phyloP scores from a whole-genome alignment of 2,888 invertebrate species.

The Eupithecia abbreviata region DNA sequence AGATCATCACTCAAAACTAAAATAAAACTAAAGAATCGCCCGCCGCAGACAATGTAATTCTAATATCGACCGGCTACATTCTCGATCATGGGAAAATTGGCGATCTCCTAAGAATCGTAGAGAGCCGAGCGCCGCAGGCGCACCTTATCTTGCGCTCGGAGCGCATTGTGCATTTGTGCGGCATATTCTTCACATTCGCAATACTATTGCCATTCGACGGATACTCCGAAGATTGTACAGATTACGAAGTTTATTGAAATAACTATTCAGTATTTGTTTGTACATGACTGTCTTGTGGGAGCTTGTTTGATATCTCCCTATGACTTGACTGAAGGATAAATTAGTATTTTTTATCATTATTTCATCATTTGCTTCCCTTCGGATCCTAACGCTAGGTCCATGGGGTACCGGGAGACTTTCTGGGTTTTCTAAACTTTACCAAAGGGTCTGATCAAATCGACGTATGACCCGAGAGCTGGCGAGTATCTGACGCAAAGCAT shows the following conservation, averaged over 20 bases:
- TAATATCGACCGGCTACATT: conserved; percentile 60
- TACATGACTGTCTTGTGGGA: conserved; percentile 21
- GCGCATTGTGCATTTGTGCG: conserved; percentile 39
- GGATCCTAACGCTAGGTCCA: not conserved
- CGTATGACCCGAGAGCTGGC: not conserved
- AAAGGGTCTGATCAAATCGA: not conserved
- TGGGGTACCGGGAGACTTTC: not conserved
- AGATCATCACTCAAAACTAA: conserved; percentile 13
- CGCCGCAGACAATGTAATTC: conserved; percentile 58
- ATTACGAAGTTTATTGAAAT: conserved; percentile 36
- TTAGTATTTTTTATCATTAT: not conserved
- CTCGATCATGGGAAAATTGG: conserved; percentile 74
- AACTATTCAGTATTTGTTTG: conserved; percentile 38
- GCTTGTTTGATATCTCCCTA: not conserved
- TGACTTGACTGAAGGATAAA: not conserved
- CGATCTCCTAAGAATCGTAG: conserved; percentile 64
- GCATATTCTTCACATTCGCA: conserved; percentile 59
- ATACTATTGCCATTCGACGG: conserved; percentile 36
- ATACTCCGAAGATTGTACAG: conserved; percentile 38
- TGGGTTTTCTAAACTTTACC: not conserved
- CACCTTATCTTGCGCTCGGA: conserved; percentile 36
- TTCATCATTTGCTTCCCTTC: not conserved
- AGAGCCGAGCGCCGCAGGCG: conserved; percentile 43
- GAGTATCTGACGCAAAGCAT: not conserved
- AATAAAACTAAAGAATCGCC: conserved; percentile 57